A percentile compares a stretch with the other conserved stretches of the same genome.
Evolutionary conservation across 2,888 invertebrate genomes (phyloP).

Genomic region (Drosophila peninsularis): DNA sequence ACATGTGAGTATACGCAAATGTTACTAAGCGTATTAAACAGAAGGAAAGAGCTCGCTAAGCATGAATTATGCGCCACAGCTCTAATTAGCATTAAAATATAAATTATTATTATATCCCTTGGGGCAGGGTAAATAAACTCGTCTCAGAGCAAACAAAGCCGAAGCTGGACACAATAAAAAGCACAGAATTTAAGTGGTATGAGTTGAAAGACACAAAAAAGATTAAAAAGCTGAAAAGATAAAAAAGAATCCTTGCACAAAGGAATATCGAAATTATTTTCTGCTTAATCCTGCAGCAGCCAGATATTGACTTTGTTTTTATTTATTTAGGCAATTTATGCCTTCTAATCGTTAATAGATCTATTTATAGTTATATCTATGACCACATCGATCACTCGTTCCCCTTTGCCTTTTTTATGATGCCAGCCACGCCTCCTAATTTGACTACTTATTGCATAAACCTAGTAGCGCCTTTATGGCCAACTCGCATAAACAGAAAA

Average conservation of each 20-base stretch:
- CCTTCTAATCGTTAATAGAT: slow-evolving; percentile 14
- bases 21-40: slow-evolving; percentile 6
- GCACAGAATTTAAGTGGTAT: not conserved
- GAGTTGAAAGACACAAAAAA: not conserved
- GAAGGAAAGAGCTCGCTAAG: slow-evolving; percentile 34
- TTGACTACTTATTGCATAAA: slow-evolving; percentile 32
- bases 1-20: slow-evolving; percentile 85
- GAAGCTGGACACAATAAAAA: slow-evolving; percentile 16
- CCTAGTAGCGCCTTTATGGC: slow-evolving; percentile 43
- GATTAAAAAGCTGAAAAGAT: slow-evolving; percentile 36
- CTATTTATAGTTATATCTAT: slow-evolving; percentile 16
- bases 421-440: slow-evolving; percentile 39
- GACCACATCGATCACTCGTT: slow-evolving; percentile 25
- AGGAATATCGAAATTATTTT: not conserved
- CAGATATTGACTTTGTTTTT: not conserved
- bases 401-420: slow-evolving; percentile 41
- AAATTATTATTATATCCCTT: slow-evolving; percentile 10
- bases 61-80: slow-evolving; percentile 39
- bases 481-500: slow-evolving; percentile 31
- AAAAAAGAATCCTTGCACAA: not conserved
- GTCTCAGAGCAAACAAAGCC: slow-evolving; percentile 13
- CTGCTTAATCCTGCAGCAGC: not conserved
- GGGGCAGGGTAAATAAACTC: slow-evolving; percentile 45
- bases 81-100: slow-evolving; percentile 59
- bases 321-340: slow-evolving; percentile 2